phyloP scores from a whole-genome alignment of 1,140 invertebrate genomes.

The Zaprionus nigranus region DNA sequence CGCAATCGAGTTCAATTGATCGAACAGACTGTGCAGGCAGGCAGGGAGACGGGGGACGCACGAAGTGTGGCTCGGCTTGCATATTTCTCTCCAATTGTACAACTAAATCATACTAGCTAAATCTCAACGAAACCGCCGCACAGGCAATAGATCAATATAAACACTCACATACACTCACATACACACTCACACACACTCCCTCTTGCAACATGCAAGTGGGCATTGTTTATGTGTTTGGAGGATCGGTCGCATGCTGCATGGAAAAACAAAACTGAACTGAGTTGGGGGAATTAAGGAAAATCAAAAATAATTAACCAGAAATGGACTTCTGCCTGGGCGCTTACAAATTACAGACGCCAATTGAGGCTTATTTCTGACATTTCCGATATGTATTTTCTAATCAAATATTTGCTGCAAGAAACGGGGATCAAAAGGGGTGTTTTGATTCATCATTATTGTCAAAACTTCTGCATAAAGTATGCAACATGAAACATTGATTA shows the following conservation, averaged over 20 bases:
- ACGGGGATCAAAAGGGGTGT: not conserved
- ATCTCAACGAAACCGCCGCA: constrained; percentile 68
- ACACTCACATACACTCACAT: constrained; percentile 2
- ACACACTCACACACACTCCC: constrained; percentile 1
- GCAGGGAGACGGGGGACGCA: not conserved
- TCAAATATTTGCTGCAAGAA: not conserved
- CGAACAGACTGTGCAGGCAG: constrained; percentile 1
- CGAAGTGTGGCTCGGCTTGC: constrained; percentile 1
- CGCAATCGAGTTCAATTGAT: constrained; percentile 71
- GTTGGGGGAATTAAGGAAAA: constrained; percentile 52
- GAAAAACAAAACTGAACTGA: constrained; percentile 16
- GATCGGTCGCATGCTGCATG: constrained; percentile 21
- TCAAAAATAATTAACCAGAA: constrained; percentile 37
- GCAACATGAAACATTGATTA: constrained; percentile 19
- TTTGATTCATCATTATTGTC: not conserved
- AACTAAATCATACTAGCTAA: constrained; percentile 75
- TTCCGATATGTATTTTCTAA: not conserved
- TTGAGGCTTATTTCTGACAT: not conserved
- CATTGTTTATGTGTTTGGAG: constrained; percentile 37
- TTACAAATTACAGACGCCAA: constrained; percentile 7
- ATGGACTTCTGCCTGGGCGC: not conserved
- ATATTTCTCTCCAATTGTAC: constrained; percentile 49
- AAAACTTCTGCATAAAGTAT: constrained; percentile 35
- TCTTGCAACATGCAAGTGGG: constrained; percentile 20
- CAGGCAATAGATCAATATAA: constrained; percentile 55